A percentile compares a stretch with the other conserved stretches of the same genome.
phyloP scores from a whole-genome alignment of 2,888 invertebrate genomes.

The Argyresthia goedartella region DNA sequence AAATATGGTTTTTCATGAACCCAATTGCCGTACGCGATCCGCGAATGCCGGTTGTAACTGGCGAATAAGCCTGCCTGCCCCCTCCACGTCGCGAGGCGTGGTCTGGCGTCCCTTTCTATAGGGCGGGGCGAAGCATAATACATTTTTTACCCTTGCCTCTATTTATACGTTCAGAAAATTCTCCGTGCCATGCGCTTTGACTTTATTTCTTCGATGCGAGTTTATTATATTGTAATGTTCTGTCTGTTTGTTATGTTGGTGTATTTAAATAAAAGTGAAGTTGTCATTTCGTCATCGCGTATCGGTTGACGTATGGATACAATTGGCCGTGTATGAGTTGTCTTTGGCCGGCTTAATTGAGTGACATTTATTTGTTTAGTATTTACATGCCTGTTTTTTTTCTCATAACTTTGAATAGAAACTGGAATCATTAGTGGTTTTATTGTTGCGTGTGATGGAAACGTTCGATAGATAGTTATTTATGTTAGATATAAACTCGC shows the following conservation, averaged over 20 bases:
- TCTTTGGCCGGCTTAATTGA: slow-evolving; percentile 29
- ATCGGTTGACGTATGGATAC: slow-evolving; percentile 11
- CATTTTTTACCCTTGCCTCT: slow-evolving; percentile 33
- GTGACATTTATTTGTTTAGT: slow-evolving; percentile 2
- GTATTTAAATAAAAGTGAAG: slow-evolving; percentile 43
- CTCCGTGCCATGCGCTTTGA: slow-evolving; percentile 14
- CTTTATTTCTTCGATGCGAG: slow-evolving; percentile 36
- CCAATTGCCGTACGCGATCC: slow-evolving; percentile 41
- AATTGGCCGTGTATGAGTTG: slow-evolving; percentile 17
- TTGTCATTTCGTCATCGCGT: slow-evolving; percentile 40
- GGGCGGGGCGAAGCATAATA: slow-evolving; percentile 5
- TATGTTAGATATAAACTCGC: no score
- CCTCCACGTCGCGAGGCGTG: slow-evolving; percentile 38
- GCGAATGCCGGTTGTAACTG: slow-evolving; percentile 52
- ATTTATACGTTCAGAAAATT: slow-evolving; percentile 33
- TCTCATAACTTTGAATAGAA: neutral
- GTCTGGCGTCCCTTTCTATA: slow-evolving; percentile 21
- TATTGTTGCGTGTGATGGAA: slow-evolving; percentile 1
- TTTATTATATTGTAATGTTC: slow-evolving; percentile 55
- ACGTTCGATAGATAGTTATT: neutral
- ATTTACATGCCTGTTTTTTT: slow-evolving; percentile 5
- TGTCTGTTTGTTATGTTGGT: slow-evolving; percentile 36
- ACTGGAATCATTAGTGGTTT: slow-evolving; percentile 4
- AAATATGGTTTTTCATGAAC: slow-evolving; percentile 17
- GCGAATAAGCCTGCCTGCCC: slow-evolving; percentile 38